Conservation (phyloP, 2,113 vertebrate genomes). For the Oreamnos americanus region DNA sequence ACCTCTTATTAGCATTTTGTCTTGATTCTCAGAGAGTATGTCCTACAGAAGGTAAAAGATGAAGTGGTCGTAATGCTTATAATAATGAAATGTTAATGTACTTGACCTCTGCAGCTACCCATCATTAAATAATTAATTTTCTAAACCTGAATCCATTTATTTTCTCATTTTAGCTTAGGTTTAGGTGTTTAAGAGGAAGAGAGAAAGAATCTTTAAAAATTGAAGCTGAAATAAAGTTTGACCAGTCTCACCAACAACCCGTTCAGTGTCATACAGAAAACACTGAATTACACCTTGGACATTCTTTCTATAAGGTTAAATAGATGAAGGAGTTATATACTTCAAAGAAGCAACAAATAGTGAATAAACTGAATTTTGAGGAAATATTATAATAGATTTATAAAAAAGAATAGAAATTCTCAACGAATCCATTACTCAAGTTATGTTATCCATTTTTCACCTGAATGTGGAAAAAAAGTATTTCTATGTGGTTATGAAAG, state of each 20-base stretch:
- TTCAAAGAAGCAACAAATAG: neutral
- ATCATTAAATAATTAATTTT: slow-evolving; percentile 58
- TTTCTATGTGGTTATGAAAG: neutral
- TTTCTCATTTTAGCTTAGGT: slow-evolving; percentile 20
- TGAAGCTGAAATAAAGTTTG: slow-evolving; percentile 34
- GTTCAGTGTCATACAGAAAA: neutral
- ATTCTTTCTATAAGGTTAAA: neutral
- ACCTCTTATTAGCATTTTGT: slow-evolving; percentile 4
- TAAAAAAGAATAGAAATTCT: neutral
- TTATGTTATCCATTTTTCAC: neutral
- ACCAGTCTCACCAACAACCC: neutral
- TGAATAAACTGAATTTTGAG: neutral
- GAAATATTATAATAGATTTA: neutral
- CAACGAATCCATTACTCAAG: neutral
- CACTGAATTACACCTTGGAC: neutral
- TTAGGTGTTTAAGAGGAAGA: slow-evolving; percentile 31
- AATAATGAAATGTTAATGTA: slow-evolving; percentile 28
- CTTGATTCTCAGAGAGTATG: neutral
- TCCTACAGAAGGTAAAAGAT: slow-evolving; percentile 14
- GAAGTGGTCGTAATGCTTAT: neutral
- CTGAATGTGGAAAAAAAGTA: neutral
- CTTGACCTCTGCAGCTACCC: slow-evolving; percentile 34
- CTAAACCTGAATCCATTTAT: slow-evolving; percentile 20
- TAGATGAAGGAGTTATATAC: too few relatives aligned
- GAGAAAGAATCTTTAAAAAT: neutral